Conservation (phyloP, 2,797 vertebrate genomes). For the Anniella stebbinsi region DNA sequence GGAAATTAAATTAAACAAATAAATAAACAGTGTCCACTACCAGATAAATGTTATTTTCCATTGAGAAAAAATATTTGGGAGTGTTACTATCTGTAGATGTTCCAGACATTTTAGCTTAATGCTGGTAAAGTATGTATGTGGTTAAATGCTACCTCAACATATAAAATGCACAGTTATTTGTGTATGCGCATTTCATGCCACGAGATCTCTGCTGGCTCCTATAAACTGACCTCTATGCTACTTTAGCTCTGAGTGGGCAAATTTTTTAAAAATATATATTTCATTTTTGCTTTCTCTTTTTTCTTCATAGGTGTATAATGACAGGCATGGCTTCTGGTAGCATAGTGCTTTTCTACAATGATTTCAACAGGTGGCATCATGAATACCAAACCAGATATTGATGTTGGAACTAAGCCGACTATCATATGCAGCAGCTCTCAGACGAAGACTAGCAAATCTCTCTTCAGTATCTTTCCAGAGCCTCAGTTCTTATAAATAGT, state of each 20-base stretch:
- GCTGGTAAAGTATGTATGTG: neutral
- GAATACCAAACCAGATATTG: slow-evolving; percentile 97
- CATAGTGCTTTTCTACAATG: slow-evolving; percentile 99
- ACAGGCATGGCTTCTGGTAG: slow-evolving; percentile 98
- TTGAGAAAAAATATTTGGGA: neutral
- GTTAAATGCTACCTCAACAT: neutral
- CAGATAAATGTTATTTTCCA: neutral
- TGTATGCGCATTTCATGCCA: slow-evolving; percentile 30
- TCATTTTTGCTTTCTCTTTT: slow-evolving; percentile 25
- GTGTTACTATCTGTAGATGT: neutral
- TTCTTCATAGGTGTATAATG: slow-evolving; percentile 90
- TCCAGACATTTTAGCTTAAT: neutral
- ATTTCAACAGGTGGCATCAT: slow-evolving; percentile 98
- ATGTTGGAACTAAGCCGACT: slow-evolving; percentile 58
- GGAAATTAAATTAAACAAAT: too few relatives aligned
- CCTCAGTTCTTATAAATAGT: slow-evolving; percentile 68
- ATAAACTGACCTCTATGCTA: neutral
- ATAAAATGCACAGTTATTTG: slow-evolving; percentile 51
- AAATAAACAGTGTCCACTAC: neutral
- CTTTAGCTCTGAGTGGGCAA: neutral
- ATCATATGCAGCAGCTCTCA: slow-evolving; percentile 42
- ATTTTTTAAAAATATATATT: too few relatives aligned
- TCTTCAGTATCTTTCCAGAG: slow-evolving; percentile 58
- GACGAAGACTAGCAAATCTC: slow-evolving; percentile 16
- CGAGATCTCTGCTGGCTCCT: neutral